A percentile compares a stretch with the other conserved stretches of the same genome.
These are phyloP conservation scores for Trachelus tabidus DNA, from an alignment of 2,888 invertebrate genomes.

Conservation along the genomic window DNA sequence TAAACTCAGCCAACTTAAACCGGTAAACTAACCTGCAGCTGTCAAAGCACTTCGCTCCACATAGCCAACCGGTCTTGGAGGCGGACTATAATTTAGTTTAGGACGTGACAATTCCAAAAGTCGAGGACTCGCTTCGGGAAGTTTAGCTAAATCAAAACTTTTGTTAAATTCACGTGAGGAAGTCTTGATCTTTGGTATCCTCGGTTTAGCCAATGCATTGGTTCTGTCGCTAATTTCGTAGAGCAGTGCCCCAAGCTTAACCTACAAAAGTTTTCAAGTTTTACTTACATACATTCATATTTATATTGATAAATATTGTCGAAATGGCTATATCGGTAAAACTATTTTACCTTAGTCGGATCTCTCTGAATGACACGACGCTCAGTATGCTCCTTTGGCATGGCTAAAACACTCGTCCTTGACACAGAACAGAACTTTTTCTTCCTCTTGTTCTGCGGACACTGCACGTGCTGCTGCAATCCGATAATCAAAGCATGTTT, in stretches of 20 bases:
- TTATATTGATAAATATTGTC: neutral
- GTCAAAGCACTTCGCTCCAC: constrained; percentile 34
- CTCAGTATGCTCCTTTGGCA: neutral
- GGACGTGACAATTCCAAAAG: constrained; percentile 37
- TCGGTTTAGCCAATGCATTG: constrained; percentile 38
- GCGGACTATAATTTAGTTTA: constrained; percentile 17
- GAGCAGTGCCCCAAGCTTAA: constrained; percentile 35
- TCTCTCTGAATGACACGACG: neutral
- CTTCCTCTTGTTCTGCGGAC: constrained; percentile 10
- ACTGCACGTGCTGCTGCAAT: constrained; percentile 18
- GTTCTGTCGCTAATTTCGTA: constrained; percentile 44
- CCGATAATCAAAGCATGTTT: neutral
- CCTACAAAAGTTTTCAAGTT: constrained; percentile 21
- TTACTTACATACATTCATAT: neutral
- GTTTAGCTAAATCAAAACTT: constrained; percentile 1
- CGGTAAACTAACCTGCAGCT: constrained; percentile 31
- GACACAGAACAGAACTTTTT: constrained; percentile 4
- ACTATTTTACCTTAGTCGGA: neutral
- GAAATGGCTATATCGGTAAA: neutral
- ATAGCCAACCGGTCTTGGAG: constrained; percentile 22
- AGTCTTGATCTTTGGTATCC: neutral
- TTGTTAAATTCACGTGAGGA: neutral
- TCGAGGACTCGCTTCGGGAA: constrained; percentile 14
- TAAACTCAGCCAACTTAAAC: neutral
- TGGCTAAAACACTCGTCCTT: constrained; percentile 11